Percentiles rank a stretch among this genome's conserved stretches.
Conservation (phyloP, 2,888 invertebrate genomes). For the Cosmopolites sordidus region DNA sequence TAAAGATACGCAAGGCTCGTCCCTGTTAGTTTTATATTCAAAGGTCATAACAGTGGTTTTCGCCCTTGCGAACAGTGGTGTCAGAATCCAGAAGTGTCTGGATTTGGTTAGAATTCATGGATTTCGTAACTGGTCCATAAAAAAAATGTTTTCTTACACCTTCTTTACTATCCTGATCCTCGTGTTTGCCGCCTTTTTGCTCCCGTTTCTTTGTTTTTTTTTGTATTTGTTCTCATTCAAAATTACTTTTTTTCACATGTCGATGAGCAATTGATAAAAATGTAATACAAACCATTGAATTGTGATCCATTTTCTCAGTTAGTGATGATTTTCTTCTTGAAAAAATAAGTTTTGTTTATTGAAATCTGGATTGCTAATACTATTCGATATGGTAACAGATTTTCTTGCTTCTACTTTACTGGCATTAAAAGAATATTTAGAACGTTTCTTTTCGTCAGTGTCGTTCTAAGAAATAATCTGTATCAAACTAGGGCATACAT, state of each 20-base stretch:
- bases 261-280: conserved; percentile 72
- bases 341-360: conserved; percentile 76
- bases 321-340: conserved; percentile 72
- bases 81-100: too few species aligned
- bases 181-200: conserved; percentile 5
- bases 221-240: not conserved
- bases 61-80: too few species aligned
- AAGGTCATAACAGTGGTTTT: too few species aligned
- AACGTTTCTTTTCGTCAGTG: conserved; percentile 11
- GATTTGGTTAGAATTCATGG: too few species aligned
- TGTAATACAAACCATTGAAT: conserved; percentile 79
- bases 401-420: conserved; percentile 39
- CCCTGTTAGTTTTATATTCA: too few species aligned
- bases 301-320: conserved; percentile 72
- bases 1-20: too few species aligned
- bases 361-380: conserved; percentile 63
- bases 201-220: not conserved
- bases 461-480: conserved; percentile 43
- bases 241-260: conserved; percentile 64
- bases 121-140: conserved; percentile 78
- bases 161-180: conserved; percentile 45
- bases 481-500: conserved; percentile 44
- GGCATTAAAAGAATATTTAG: not conserved
- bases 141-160: conserved; percentile 67
- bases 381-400: conserved; percentile 61